These are phyloP conservation scores for Homarus americanus DNA, from an alignment of 1,140 invertebrate species.

Conservation along the genomic window DNA sequence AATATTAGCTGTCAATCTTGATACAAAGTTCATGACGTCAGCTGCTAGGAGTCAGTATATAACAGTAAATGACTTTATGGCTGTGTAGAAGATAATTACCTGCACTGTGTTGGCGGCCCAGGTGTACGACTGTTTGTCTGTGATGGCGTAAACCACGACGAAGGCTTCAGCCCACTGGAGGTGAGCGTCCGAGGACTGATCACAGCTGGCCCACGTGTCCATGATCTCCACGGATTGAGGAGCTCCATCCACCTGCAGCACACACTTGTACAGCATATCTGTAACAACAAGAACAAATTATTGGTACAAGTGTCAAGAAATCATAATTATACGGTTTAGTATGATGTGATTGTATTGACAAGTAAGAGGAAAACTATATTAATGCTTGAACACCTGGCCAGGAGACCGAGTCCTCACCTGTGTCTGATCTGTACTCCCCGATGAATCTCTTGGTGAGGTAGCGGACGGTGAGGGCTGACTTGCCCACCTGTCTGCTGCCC, in stretches of 20 bases:
- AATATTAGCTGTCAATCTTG: no score
- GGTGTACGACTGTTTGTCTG: conserved; percentile 61
- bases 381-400: not conserved
- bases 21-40: no score
- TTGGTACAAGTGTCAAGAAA: no score
- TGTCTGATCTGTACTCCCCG: conserved; percentile 89
- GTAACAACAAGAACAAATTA: conserved; percentile 9
- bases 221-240: conserved; percentile 70
- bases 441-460: conserved; percentile 88
- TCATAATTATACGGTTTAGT: no score
- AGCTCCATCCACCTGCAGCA: conserved; percentile 62
- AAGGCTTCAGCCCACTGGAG: conserved; percentile 74
- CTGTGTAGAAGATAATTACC: conserved; percentile 55
- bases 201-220: conserved; percentile 64
- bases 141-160: conserved; percentile 71
- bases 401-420: conserved; percentile 85
- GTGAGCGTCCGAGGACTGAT: conserved; percentile 65
- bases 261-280: conserved; percentile 73
- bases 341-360: not conserved
- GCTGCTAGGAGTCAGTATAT: no score
- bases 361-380: not conserved
- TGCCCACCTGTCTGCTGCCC: conserved; percentile 64
- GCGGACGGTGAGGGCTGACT: conserved; percentile 86
- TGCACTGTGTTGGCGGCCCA: conserved; percentile 43
- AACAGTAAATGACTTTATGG: no score